Evolutionary conservation across 2,888 invertebrate species (phyloP), one percentile per base, ranked within the genome.

Genomic region (Serrognathus titanus): DNA sequence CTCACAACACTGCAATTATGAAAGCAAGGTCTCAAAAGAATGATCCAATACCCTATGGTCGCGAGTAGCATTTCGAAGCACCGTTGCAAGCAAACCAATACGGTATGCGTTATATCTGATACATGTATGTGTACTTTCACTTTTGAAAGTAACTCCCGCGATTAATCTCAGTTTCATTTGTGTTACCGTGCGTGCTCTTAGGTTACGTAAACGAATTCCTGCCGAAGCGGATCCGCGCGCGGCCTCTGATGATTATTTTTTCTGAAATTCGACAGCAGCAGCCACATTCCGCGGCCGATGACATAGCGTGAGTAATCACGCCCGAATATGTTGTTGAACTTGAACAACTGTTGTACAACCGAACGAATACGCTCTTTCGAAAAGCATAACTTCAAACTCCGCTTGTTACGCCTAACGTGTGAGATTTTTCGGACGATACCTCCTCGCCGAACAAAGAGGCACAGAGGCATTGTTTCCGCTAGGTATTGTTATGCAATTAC

Each of bases 401-500:
- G 16, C 16, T 6, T 31, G 24, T 16, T 31, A 31, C n/a, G n/a
- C n/a, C 24, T 31, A 31, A 31, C 24, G 24, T 31, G 24, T 31
- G 24, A 31, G 24, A 31, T 31, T 31, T 31, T 31, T 31, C 40
- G 11, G 40, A 40, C 40, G 40, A 40, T 40, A 40, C 40, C 40
- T 12, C 40, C 40, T 12, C 40, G 10, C 40, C 10, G 40, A 40
- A 40, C 40, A 40, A 40, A 40, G 40, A 40, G 40, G 11, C 12
- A 31, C 24, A 40, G 40, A 6, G 11, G 40, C 40, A 40, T 40
- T 40, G 54, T 48, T 48, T 54, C 49, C 54, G 54, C 36, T 54
- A 49, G 41, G 47, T 12, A 12, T 40, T 52, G 61, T 71, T 70
- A 68, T 66, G 69, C 66, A 69, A 70, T 58, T 51, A 52, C 63